Base-by-base conservation (phyloP, 2,888 invertebrate species). In the Drosophila parthenogenetica region DNA sequence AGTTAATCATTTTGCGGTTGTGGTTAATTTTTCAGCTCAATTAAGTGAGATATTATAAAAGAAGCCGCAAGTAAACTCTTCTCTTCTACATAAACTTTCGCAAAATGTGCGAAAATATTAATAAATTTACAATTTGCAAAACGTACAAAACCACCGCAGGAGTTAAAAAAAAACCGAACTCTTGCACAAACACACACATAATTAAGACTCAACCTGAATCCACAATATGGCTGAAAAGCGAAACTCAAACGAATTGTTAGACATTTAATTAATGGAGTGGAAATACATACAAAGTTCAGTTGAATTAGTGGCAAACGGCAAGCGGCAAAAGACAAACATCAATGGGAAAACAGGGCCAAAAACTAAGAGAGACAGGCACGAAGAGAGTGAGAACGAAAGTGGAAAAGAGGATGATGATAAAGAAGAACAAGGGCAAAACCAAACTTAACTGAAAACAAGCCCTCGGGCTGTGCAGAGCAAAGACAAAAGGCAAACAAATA, bases 201-300 rank as follows among this genome's bases (percentile, higher is more conserved):
- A 70, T 74, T 60, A 67, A 78, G 76, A 76, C 53, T 49, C 48
- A 49, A 49, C 35, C 32, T 50, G 13, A 50, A 32, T 32, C 29
- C 49, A 14, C 59, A 59, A 67, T 81, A 55, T 64, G 72, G 29
- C 46, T 35, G 39, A 25, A 64, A 66, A 59, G 65, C 32, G 61
- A 65, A 61, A 17, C 64, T 62, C 53, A 57, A 73, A 42, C 40
- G 48, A 65, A 65, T 37, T 61, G 39, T 50, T 54, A 43, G 49
- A 55, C 59, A 43, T 67, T 82, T 83, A 76, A 86, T 84, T 86
- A 86, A 80, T 88, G 69, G 73, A 80, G 73, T 78, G 83, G 78
- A 87, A 83, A 63, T 51, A 71, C 66, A 68, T 50, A 49, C 55
- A 55, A 55, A 16, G 54, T 61, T 75, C 55, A 53, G 45, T 63